Conservation (phyloP, 1,140 invertebrate genomes). For the Drosophila bocqueti region DNA sequence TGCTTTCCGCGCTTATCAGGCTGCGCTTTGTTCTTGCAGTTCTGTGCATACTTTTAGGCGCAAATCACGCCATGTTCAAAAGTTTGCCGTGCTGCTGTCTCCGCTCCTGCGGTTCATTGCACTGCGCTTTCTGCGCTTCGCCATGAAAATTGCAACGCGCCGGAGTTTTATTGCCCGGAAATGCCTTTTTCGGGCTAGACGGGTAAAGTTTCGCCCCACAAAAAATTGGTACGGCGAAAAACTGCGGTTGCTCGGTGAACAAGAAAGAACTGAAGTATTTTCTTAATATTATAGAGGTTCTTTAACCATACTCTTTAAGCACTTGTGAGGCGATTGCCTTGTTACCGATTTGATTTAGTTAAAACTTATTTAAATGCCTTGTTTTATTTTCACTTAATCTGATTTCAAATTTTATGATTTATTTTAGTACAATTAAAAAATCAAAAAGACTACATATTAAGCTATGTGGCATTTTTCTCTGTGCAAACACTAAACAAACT, state of each 20-base stretch:
- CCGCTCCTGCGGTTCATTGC: constrained; percentile 61
- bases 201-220: constrained; percentile 37
- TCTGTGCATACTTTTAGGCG: constrained; percentile 65
- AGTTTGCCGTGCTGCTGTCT: constrained; percentile 53
- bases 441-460: not conserved
- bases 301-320: too few species aligned
- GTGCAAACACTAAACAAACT: constrained; percentile 1
- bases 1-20: constrained; percentile 48
- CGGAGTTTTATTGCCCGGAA: constrained; percentile 74
- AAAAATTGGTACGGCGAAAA: not conserved
- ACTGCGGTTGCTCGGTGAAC: not conserved
- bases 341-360: too few species aligned
- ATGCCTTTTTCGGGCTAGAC: constrained; percentile 58
- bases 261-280: not conserved
- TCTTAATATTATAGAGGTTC: not conserved
- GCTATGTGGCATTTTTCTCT: constrained; percentile 9
- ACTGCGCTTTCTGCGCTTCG: constrained; percentile 30
- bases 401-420: not conserved
- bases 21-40: constrained; percentile 50
- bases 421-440: not conserved
- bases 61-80: constrained; percentile 59
- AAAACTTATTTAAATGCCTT: not conserved
- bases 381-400: not conserved
- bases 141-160: constrained; percentile 67
- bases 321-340: too few species aligned